A percentile compares a stretch with the other conserved stretches of the same genome.
Conservation (phyloP, 2,797 vertebrate species). For the Masticophis lateralis region DNA sequence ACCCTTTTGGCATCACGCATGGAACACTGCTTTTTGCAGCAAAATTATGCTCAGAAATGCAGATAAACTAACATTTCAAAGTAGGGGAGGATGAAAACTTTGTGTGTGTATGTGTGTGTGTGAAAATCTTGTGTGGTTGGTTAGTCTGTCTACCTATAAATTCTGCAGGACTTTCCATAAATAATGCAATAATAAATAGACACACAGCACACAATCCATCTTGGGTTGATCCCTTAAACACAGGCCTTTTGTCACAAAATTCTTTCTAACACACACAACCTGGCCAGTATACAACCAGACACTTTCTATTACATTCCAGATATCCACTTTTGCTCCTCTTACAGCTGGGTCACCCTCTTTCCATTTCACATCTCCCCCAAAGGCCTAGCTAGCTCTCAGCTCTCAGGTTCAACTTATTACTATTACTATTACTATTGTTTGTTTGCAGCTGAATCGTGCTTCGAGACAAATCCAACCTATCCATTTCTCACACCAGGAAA, state of each 20-base stretch:
- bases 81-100: no score
- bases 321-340: neutral
- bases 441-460: neutral
- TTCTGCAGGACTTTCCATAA: neutral
- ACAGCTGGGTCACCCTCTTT: neutral
- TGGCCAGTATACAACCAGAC: neutral
- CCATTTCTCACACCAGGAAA: neutral
- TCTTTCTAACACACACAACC: neutral
- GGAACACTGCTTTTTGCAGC: neutral
- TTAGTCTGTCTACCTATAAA: slow-evolving; percentile 19
- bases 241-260: accelerated
- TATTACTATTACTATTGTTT: neutral
- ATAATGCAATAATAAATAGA: neutral
- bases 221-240: neutral
- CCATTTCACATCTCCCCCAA: neutral
- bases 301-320: neutral
- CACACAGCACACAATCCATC: neutral
- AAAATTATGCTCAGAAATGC: neutral
- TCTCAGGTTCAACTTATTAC: neutral
- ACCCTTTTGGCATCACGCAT: neutral
- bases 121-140: neutral
- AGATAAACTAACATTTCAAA: no score
- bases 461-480: neutral
- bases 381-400: neutral
- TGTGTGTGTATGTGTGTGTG: no score